Evolutionary conservation across 2,888 invertebrate genomes (phyloP), one percentile per base, ranked within the genome.

Genomic region (Lydus trimaculatus): DNA sequence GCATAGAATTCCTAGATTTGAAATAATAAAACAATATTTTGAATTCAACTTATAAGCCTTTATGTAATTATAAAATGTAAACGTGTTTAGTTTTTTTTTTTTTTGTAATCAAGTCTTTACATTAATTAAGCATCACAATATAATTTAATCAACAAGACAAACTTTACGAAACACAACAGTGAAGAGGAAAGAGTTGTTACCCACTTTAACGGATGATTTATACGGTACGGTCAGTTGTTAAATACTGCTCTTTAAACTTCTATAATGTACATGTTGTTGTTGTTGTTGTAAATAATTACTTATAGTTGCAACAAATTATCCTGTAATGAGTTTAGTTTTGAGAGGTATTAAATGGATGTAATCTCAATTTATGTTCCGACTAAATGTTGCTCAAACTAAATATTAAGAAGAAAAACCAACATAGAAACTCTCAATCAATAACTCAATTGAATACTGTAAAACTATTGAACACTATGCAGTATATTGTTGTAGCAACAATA

Each of bases 81-180:
- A 76, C 73, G 76, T 73, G n/a, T n/a, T n/a, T n/a, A n/a, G n/a
- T n/a, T n/a, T n/a, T n/a, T n/a, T n/a, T n/a, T 76, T 56, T 15
- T 67, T 70, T 73, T 71, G 73, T 71, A 73, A 75, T 74, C 74
- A 73, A 75, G 76, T 74, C 72, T 70, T 56, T 25, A 13, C 71
- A 74, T 77, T 81, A 81, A 82, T 81, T 81, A 82, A 80, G 79
- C 80, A 79, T 77, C 77, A 76, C 76, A 74, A 77, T 77, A 56
- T 56, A 80, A 83, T 82, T 82, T 80, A 82, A 83, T 83, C 81
- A 82, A 79, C 80, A 76, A 72, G 75, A 76, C 71, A 77, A 80
- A 80, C 76, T 80, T 80, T 75, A 13, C 15, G 69, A 71, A 73
- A 72, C 77, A 71, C 8, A 75, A 74, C 74, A 75, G 76, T 76